phyloP scores from a whole-genome alignment of 2,797 vertebrate genomes.

The Hippoglossus hippoglossus region DNA sequence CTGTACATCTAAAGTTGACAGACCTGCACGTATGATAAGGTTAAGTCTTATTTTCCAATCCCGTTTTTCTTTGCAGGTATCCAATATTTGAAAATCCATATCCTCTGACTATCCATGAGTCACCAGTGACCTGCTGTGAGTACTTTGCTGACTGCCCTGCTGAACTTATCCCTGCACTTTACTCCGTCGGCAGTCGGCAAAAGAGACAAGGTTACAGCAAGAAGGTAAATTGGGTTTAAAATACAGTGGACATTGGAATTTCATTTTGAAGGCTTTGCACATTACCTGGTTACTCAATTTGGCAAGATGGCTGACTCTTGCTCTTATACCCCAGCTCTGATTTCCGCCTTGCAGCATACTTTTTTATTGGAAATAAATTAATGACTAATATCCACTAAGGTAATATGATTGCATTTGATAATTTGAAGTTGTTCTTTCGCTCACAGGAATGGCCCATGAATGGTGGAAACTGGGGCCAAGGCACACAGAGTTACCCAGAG shows the following conservation, averaged over 20 bases:
- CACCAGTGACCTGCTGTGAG: conserved; percentile 97
- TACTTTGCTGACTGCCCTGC: conserved; percentile 97
- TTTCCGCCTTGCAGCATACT: no score
- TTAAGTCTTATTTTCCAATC: background rate
- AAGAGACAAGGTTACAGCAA: conserved; percentile 99
- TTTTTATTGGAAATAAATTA: background rate
- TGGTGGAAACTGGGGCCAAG: conserved; percentile 98
- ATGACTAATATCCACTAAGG: background rate
- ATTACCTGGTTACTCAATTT: background rate
- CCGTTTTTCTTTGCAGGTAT: conserved; percentile 85
- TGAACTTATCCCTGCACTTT: conserved; percentile 97
- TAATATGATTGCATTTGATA: background rate
- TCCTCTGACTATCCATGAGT: conserved; percentile 95
- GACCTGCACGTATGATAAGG: background rate
- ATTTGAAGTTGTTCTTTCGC: conserved; percentile 48
- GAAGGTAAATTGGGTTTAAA: conserved; percentile 85
- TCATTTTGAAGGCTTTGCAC: background rate
- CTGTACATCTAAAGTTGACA: background rate
- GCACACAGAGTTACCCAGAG: conserved; percentile 96
- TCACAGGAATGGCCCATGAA: conserved; percentile 96
- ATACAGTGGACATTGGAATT: background rate
- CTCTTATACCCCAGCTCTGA: no score
- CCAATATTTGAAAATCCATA: conserved; percentile 99
- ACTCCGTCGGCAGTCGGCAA: conserved; percentile 94
- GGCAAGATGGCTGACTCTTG: background rate